phyloP scores from a whole-genome alignment of 1,140 invertebrate species.

The Leptinotarsa undecemlineata region DNA sequence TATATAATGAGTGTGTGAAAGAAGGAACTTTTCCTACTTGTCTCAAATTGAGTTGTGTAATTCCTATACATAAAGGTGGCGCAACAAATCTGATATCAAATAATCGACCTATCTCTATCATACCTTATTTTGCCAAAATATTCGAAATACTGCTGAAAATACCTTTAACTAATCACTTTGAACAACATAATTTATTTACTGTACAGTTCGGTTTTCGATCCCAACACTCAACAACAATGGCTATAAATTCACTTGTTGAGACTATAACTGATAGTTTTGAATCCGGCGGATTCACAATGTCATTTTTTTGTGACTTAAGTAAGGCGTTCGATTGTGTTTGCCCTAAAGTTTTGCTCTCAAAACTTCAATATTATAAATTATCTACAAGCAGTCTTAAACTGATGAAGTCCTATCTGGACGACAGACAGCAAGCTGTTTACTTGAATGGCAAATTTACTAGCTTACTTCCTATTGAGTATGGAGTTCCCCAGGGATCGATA shows the following conservation, averaged over 20 bases:
- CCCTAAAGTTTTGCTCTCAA: neutral
- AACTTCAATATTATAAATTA: neutral
- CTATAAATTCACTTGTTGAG: slow-evolving; percentile 3
- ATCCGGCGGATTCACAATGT: neutral
- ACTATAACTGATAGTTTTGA: neutral
- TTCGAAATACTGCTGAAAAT: slow-evolving; percentile 9
- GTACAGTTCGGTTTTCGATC: neutral
- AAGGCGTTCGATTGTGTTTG: slow-evolving; percentile 5
- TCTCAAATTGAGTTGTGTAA: neutral
- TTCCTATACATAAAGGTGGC: slow-evolving; percentile 2
- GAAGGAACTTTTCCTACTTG: neutral
- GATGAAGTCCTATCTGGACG: slow-evolving; percentile 1
- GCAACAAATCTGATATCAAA: neutral
- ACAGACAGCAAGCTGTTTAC: neutral
- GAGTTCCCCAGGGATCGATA: slow-evolving; percentile 3
- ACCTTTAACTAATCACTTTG: neutral
- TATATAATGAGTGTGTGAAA: neutral
- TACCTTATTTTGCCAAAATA: neutral
- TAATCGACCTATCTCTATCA: neutral
- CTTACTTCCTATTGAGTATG: neutral
- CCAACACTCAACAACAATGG: neutral
- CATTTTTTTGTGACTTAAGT: slow-evolving; percentile 6
- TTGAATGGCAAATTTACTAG: neutral
- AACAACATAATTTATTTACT: neutral
- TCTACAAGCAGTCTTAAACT: neutral